Conservation (phyloP, 2,888 invertebrate species). For the Drosophila mettleri region DNA sequence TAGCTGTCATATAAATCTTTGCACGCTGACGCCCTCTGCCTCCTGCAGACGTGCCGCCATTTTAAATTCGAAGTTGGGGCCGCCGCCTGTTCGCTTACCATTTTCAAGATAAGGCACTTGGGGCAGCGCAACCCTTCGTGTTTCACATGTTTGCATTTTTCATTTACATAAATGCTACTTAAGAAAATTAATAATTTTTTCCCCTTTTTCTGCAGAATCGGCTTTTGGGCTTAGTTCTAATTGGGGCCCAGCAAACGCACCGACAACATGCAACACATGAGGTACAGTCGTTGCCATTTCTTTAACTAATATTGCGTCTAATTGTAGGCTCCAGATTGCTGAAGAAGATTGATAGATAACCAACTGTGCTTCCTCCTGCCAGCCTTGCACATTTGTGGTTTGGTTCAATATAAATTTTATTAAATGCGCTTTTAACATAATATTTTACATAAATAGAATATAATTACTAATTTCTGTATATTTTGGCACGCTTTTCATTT, state of each 20-base stretch:
- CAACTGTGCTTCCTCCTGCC: background rate
- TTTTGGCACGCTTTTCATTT: conserved; percentile 68
- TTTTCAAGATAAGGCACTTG: conserved; percentile 51
- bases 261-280: conserved; percentile 28
- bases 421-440: conserved; percentile 53
- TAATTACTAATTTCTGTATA: conserved; percentile 65
- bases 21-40: conserved; percentile 68
- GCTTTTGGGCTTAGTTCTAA: conserved; percentile 53
- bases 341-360: conserved; percentile 20
- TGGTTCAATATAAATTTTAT: conserved; percentile 50
- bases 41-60: conserved; percentile 49
- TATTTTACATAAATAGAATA: conserved; percentile 65
- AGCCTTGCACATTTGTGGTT: background rate
- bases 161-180: conserved; percentile 76
- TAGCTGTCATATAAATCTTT: conserved; percentile 85
- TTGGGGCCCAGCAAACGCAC: conserved; percentile 34
- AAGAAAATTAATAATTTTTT: conserved; percentile 64
- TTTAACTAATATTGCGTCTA: conserved; percentile 57
- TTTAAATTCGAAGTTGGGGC: conserved; percentile 28
- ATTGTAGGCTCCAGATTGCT: conserved; percentile 25
- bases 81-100: conserved; percentile 38
- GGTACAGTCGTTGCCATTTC: conserved; percentile 45
- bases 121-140: conserved; percentile 41
- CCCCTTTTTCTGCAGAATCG: conserved; percentile 22
- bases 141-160: conserved; percentile 53